A percentile compares a stretch with the other conserved stretches of the same genome.
phyloP scores from a whole-genome alignment of 2,888 invertebrate genomes.

The Mantis religiosa region DNA sequence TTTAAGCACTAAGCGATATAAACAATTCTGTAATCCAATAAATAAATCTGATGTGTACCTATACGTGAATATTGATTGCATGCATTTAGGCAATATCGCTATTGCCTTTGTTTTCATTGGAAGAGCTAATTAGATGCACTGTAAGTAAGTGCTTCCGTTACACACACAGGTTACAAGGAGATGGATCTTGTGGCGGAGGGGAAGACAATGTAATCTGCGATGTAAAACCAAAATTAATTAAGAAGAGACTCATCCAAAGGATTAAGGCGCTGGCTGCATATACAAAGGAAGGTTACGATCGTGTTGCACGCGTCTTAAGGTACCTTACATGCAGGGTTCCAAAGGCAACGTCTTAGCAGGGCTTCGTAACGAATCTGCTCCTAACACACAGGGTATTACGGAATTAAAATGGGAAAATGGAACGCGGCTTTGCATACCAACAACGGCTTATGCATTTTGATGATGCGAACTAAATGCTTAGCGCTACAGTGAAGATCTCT shows the following conservation, averaged over 20 bases:
- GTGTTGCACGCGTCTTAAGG: neutral
- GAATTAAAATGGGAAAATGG: neutral
- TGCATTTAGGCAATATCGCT: too few species aligned
- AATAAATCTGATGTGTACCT: too few species aligned
- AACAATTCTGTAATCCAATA: too few species aligned
- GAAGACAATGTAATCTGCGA: neutral
- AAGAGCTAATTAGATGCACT: neutral
- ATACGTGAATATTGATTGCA: too few species aligned
- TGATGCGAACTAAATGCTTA: neutral
- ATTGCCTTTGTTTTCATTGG: too few species aligned
- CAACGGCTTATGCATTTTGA: neutral
- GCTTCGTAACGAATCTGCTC: neutral
- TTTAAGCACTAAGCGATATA: too few species aligned
- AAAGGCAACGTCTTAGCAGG: neutral
- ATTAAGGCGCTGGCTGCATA: neutral
- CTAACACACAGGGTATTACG: neutral
- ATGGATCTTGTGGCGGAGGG: neutral
- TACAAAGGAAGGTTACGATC: neutral
- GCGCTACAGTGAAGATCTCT: neutral
- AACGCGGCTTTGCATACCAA: neutral
- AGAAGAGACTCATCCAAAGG: neutral
- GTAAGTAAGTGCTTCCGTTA: neutral
- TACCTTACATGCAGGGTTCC: neutral
- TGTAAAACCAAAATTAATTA: neutral
- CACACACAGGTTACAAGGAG: neutral